These are phyloP conservation scores for Notoglanidium macrostoma DNA, from an alignment of 2,797 vertebrate species.

Conservation along the genomic window DNA sequence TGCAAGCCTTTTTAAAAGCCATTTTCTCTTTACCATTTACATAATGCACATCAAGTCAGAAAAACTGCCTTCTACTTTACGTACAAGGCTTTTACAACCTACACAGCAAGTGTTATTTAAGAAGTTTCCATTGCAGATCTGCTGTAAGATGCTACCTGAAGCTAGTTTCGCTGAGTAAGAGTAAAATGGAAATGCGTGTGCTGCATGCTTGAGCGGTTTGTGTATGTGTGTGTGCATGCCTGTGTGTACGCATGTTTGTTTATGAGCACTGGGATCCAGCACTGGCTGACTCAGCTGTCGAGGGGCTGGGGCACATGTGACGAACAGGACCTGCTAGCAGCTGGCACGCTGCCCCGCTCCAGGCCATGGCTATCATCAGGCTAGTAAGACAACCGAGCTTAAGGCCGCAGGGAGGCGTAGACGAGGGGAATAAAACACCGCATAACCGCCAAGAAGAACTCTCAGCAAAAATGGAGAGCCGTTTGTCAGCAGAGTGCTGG, in stretches of 20 bases:
- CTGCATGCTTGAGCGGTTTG: not conserved
- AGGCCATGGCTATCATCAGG: slow-evolving; percentile 13
- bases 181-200: slow-evolving; percentile 14
- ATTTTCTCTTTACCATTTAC: not conserved
- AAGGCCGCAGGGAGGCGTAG: slow-evolving; percentile 3
- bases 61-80: not conserved
- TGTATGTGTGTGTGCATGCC: not conserved
- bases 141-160: not conserved
- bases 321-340: slow-evolving; percentile 27
- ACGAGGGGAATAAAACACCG: not conserved
- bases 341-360: slow-evolving; percentile 40
- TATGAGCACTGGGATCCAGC: slow-evolving; percentile 20
- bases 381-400: slow-evolving; percentile 16
- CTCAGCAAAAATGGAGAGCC: slow-evolving; percentile 22
- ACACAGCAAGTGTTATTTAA: not conserved
- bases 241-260: slow-evolving; percentile 21
- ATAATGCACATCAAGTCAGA: not conserved
- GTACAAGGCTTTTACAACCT: not conserved
- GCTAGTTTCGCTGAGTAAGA: not conserved
- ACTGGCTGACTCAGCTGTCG: slow-evolving; percentile 56
- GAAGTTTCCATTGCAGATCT: not conserved
- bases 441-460: slow-evolving; percentile 1
- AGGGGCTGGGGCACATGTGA: slow-evolving; percentile 26
- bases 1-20: not conserved
- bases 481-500: slow-evolving; percentile 20